phyloP scores from a whole-genome alignment of 1,140 invertebrate genomes.

The Drosophila sp. region DNA sequence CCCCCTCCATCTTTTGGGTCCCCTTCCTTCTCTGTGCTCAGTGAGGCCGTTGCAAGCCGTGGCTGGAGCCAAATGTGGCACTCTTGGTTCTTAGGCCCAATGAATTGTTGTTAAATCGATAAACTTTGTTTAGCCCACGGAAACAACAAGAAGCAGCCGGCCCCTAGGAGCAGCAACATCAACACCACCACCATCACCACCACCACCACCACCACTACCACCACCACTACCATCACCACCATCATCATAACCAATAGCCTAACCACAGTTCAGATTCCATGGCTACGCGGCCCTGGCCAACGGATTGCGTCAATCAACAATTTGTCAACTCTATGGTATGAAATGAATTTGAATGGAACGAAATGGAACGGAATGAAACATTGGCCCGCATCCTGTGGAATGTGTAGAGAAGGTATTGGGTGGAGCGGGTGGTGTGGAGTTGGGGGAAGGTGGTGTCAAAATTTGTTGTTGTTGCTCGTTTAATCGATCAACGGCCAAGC shows the following conservation, averaged over 20 bases:
- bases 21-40: neutral
- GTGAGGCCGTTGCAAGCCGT: conserved; percentile 26
- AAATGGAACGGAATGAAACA: conserved; percentile 11
- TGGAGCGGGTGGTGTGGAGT: too few relatives aligned
- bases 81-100: conserved; percentile 59
- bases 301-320: conserved; percentile 78
- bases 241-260: conserved; percentile 17
- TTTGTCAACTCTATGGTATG: conserved; percentile 62
- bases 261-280: conserved; percentile 60
- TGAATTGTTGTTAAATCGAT: conserved; percentile 81
- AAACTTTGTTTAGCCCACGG: conserved; percentile 80
- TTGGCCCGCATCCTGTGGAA: conserved; percentile 18
- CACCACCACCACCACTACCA: conserved; percentile 20
- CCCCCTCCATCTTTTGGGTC: neutral
- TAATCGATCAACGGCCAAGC: conserved; percentile 76
- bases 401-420: neutral
- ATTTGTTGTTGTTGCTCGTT: conserved; percentile 44
- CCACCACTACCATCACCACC: conserved; percentile 16
- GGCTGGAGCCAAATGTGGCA: conserved; percentile 69
- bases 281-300: conserved; percentile 59
- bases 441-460: neutral
- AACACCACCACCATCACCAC: conserved; percentile 36
- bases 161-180: conserved; percentile 44
- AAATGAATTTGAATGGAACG: conserved; percentile 1
- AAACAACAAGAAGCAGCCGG: conserved; percentile 71